Percentiles rank a stretch among this genome's conserved stretches.
Conservation (phyloP, 2,113 vertebrate genomes). For the Colossoma macropomum region DNA sequence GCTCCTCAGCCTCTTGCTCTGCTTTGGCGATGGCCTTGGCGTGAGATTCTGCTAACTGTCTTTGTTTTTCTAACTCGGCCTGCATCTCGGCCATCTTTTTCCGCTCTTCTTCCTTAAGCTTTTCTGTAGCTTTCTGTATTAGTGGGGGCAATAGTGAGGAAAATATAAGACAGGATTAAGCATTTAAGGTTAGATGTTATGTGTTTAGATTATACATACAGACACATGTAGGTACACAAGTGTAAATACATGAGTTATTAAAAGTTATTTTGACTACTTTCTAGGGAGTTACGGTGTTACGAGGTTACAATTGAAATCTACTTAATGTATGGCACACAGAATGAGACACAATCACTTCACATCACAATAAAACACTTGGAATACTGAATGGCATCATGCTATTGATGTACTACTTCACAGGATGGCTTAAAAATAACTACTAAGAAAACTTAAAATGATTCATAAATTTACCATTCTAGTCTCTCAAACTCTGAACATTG, state of each 20-base stretch:
- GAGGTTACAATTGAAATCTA: conserved; percentile 43
- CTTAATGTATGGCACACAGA: conserved; percentile 66
- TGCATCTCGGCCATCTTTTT: conserved; percentile 90
- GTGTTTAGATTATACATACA: conserved; percentile 37
- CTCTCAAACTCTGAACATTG: not conserved
- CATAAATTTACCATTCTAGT: not conserved
- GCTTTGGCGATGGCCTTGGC: conserved; percentile 90
- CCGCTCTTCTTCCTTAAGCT: conserved; percentile 91
- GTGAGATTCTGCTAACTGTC: conserved; percentile 90
- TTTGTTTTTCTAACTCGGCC: conserved; percentile 92
- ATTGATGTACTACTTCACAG: conserved; percentile 29
- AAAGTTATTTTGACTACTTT: conserved; percentile 26
- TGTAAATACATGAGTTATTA: conserved; percentile 60
- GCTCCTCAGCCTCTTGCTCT: conserved; percentile 84
- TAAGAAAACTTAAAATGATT: not conserved
- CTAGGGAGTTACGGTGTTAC: conserved; percentile 31
- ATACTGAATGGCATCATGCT: conserved; percentile 66
- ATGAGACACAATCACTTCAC: conserved; percentile 70
- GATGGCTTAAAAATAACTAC: conserved; percentile 22
- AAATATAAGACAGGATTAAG: conserved; percentile 61
- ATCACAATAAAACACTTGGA: conserved; percentile 62
- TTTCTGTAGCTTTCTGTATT: conserved; percentile 90
- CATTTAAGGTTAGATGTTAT: conserved; percentile 55
- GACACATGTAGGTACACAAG: conserved; percentile 60
- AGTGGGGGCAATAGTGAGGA: conserved; percentile 73